These are phyloP conservation scores for Stomatorhinus ivindoensis DNA, from an alignment of 2,113 vertebrate genomes.

Conservation along the genomic window DNA sequence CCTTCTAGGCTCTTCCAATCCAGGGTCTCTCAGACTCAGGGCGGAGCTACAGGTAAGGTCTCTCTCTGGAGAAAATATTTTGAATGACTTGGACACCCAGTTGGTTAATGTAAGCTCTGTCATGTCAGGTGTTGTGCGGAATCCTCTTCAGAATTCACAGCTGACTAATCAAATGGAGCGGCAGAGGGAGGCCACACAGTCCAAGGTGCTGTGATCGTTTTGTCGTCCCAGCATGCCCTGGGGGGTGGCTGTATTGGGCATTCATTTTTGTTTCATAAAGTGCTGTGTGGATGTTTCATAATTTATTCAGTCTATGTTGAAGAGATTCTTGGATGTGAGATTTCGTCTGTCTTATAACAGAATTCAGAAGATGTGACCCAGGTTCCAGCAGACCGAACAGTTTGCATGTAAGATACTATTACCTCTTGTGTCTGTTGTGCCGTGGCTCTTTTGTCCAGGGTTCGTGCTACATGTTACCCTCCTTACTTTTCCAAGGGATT, in stretches of 20 bases:
- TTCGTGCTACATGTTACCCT: neutral
- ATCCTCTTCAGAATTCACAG: constrained; percentile 53
- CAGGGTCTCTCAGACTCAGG: constrained; percentile 37
- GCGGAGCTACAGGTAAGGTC: constrained; percentile 48
- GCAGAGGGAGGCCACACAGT: constrained; percentile 33
- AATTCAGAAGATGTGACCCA: constrained; percentile 18
- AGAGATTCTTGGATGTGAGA: neutral
- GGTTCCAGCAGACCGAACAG: constrained; percentile 23
- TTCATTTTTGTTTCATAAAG: neutral
- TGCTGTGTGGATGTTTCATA: neutral
- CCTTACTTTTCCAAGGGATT: neutral
- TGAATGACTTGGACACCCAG: neutral
- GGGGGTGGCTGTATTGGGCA: neutral
- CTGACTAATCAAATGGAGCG: constrained; percentile 55
- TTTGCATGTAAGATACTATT: constrained; percentile 39
- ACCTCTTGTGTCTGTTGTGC: neutral
- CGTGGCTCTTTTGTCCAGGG: neutral
- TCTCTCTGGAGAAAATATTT: neutral
- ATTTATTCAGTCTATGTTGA: neutral
- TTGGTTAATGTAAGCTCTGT: neutral
- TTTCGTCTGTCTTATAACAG: constrained; percentile 34
- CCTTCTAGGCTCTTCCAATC: constrained; percentile 62
- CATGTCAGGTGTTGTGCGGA: constrained; percentile 38
- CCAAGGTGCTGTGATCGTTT: constrained; percentile 37
- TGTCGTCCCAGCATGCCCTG: neutral